Percentiles rank a stretch among this genome's conserved stretches.
Conservation (phyloP, 2,113 vertebrate genomes). For the Argyrosomus japonicus region DNA sequence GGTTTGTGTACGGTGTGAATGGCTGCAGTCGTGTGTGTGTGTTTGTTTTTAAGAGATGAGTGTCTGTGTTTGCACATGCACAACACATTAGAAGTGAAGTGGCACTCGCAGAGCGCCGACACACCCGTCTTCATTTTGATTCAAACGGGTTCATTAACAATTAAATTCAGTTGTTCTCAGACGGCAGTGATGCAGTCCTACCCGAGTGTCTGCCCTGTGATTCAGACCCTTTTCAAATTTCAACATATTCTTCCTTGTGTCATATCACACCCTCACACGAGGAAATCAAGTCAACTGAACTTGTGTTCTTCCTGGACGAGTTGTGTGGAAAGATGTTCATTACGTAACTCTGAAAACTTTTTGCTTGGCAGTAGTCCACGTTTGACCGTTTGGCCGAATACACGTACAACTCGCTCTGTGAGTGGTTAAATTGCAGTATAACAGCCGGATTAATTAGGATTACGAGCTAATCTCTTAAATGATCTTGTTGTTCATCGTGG, state of each 20-base stretch:
- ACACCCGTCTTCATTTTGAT: too few species aligned
- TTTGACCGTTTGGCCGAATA: not conserved
- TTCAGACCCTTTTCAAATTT: too few species aligned
- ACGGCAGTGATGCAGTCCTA: too few species aligned
- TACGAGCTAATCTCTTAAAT: not conserved
- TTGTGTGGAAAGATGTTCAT: not conserved
- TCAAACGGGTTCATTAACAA: too few species aligned
- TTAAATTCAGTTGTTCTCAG: too few species aligned
- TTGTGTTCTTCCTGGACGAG: not conserved
- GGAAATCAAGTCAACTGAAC: too few species aligned
- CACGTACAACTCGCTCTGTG: not conserved
- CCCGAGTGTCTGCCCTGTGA: too few species aligned
- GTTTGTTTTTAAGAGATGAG: not conserved
- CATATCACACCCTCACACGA: too few species aligned
- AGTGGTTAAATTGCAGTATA: not conserved
- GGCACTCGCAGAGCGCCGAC: too few species aligned
- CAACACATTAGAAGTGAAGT: not conserved
- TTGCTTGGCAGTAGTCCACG: not conserved
- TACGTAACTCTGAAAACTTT: not conserved
- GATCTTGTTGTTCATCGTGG: too few species aligned
- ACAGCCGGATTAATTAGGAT: not conserved
- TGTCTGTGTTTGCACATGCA: not conserved
- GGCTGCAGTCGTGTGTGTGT: not conserved
- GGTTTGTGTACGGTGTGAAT: not conserved
- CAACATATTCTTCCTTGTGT: too few species aligned